Evolutionary conservation across 1,140 invertebrate species (phyloP).

Genomic region (Drosophila navojoa): DNA sequence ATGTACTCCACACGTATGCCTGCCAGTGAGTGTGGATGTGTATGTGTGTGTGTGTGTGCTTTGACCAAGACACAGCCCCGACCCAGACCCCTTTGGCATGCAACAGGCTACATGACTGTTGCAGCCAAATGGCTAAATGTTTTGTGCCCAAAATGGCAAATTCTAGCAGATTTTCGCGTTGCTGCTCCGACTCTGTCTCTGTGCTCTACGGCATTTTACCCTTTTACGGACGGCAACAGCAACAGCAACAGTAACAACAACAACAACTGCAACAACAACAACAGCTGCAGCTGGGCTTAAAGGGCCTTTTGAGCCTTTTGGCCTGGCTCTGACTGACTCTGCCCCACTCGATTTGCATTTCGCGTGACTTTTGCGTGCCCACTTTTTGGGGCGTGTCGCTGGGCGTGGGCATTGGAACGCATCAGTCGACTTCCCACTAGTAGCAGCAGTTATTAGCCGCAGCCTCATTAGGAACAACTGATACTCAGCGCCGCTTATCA

Average conservation of each 20-base stretch:
- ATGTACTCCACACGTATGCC: slow-evolving; percentile 8
- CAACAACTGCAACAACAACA: slow-evolving; percentile 8
- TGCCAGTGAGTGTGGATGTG: neutral
- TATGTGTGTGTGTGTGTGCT: neutral
- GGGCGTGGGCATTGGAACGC: slow-evolving; percentile 37
- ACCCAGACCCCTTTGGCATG: slow-evolving; percentile 19
- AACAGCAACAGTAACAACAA: slow-evolving; percentile 15
- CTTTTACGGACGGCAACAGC: slow-evolving; percentile 49
- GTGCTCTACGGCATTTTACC: slow-evolving; percentile 63
- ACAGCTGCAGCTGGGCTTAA: slow-evolving; percentile 2
- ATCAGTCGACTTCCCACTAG: slow-evolving; percentile 55
- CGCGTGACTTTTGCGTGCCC: slow-evolving; percentile 56
- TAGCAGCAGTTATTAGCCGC: slow-evolving; percentile 58
- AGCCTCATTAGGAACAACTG: slow-evolving; percentile 64
- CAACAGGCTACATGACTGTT: slow-evolving; percentile 45
- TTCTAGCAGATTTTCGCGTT: slow-evolving; percentile 72
- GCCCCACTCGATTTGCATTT: slow-evolving; percentile 67
- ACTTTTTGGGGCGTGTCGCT: neutral
- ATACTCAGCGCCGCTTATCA: slow-evolving; percentile 54
- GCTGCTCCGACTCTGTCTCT: slow-evolving; percentile 12
- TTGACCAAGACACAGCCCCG: neutral
- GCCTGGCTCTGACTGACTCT: slow-evolving; percentile 47
- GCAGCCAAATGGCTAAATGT: slow-evolving; percentile 67
- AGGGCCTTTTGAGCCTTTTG: slow-evolving; percentile 48
- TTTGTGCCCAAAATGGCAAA: slow-evolving; percentile 70